phyloP scores from a whole-genome alignment of 2,113 vertebrate genomes.

The Excalfactoria chinensis region DNA sequence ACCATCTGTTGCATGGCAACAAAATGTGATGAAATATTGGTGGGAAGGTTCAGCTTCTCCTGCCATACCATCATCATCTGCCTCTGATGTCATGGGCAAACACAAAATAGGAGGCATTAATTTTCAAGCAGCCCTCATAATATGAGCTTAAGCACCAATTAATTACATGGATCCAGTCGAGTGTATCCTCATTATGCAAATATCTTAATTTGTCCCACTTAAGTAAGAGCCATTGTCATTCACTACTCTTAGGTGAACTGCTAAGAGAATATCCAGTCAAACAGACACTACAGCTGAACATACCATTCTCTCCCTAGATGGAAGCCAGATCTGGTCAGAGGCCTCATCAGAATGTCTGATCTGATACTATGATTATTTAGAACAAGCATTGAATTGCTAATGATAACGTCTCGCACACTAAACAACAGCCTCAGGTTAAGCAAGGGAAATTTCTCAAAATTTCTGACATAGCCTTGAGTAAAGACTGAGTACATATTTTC shows the following conservation, averaged over 20 bases:
- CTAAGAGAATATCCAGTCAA: background rate
- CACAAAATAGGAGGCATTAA: no score
- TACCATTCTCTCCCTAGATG: rapidly evolving
- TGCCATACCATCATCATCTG: no score
- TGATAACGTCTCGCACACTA: background rate
- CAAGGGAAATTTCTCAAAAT: background rate
- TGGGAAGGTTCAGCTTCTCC: no score
- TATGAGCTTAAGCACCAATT: constrained; percentile 39
- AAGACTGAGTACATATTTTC: background rate
- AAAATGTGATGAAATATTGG: no score
- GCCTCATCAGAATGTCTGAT: background rate
- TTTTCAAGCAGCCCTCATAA: background rate
- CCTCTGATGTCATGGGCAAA: no score
- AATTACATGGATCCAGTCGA: background rate
- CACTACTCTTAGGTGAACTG: background rate
- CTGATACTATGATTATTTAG: background rate
- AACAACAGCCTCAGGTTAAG: background rate
- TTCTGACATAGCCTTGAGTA: background rate
- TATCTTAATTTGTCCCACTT: constrained; percentile 10
- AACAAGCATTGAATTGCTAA: background rate
- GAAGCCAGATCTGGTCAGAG: background rate
- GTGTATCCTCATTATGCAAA: constrained; percentile 32
- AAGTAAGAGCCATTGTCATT: background rate
- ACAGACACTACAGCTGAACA: background rate
- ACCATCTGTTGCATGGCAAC: no score